Percentiles rank a stretch among this genome's conserved stretches.
phyloP scores from a whole-genome alignment of 1,140 invertebrate species.

The Schlechtendalia chinensis region DNA sequence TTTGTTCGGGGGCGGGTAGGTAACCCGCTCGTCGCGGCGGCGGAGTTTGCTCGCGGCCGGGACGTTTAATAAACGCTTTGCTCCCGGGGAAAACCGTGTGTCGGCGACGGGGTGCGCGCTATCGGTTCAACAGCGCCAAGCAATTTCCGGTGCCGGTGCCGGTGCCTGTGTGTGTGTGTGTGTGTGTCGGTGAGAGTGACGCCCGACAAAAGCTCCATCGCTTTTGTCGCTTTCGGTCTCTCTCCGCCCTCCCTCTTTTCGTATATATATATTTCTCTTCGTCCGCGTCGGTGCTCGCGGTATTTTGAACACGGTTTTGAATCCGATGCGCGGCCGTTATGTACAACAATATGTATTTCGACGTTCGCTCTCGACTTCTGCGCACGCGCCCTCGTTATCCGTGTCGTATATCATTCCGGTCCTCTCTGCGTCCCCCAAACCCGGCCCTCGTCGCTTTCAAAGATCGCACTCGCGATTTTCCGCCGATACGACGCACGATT shows the following conservation, averaged over 20 bases:
- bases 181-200: neutral
- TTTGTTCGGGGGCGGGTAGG: neutral
- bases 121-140: constrained; percentile 41
- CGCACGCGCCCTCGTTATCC: neutral
- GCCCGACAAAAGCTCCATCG: constrained; percentile 29
- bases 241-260: neutral
- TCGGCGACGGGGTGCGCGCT: constrained; percentile 3
- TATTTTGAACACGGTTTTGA: no score
- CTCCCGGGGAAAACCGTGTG: neutral
- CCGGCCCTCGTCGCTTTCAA: no score
- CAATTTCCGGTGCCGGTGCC: constrained; percentile 30
- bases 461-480: no score
- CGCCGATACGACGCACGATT: no score
- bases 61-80: constrained; percentile 44
- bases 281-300: no score
- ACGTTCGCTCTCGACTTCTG: neutral
- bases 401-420: no score
- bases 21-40: neutral
- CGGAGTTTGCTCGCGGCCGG: no score
- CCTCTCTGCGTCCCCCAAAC: no score
- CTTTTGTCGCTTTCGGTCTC: neutral
- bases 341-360: neutral
- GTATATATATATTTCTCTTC: neutral
- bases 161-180: no score
- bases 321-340: no score